These are phyloP conservation scores for Lota lota DNA, from an alignment of 2,113 vertebrate species.

Conservation along the genomic window DNA sequence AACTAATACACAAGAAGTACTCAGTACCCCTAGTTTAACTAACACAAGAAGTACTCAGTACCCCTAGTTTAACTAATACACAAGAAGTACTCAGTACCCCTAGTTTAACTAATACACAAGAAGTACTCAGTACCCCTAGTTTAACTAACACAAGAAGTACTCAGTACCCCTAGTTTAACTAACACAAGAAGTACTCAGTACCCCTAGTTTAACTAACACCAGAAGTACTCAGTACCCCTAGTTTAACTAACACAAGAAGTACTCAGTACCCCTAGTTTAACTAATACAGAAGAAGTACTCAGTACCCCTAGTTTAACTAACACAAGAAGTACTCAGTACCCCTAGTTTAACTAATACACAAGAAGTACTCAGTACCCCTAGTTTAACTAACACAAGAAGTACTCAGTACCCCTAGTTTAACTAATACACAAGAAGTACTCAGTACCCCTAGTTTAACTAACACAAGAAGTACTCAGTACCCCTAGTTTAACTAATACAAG, in stretches of 20 bases:
- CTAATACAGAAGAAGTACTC: too few species aligned
- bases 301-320: background rate
- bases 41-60: background rate
- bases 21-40: background rate
- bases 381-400: background rate
- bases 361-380: background rate
- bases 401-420: background rate
- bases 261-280: background rate
- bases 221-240: too few species aligned
- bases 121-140: background rate
- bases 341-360: too few species aligned
- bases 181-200: too few species aligned
- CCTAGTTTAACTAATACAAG: too few species aligned
- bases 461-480: constrained; percentile 75
- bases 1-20: too few species aligned
- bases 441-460: background rate
- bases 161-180: background rate
- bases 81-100: too few species aligned
- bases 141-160: background rate
- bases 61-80: too few species aligned
- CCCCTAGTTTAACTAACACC: background rate
- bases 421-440: too few species aligned
- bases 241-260: background rate
- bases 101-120: too few species aligned
- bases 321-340: background rate